Evolutionary conservation across 2,888 invertebrate species (phyloP).

Genomic region (Choreutis nemorana): DNA sequence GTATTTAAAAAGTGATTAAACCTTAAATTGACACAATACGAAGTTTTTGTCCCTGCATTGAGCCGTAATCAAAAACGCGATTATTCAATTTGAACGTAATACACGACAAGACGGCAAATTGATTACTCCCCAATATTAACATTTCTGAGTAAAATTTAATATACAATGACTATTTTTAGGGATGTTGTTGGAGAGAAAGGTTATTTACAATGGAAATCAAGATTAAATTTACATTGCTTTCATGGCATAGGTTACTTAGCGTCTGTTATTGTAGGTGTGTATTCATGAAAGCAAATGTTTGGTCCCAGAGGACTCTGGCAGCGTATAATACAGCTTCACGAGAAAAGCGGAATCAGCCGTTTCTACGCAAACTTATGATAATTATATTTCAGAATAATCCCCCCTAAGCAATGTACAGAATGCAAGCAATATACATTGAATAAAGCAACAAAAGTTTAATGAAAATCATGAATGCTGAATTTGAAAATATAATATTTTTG

Average conservation of each 20-base stretch:
- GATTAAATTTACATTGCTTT: conserved; percentile 59
- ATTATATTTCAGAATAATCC: conserved; percentile 46
- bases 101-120: too few species aligned
- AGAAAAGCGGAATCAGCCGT: conserved; percentile 29
- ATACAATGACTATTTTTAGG: conserved; percentile 15
- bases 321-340: conserved; percentile 16
- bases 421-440: conserved; percentile 11
- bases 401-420: conserved; percentile 26
- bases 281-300: conserved; percentile 58
- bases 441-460: not conserved
- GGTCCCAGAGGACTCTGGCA: conserved; percentile 33
- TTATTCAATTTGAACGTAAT: conserved; percentile 61
- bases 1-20: conserved; percentile 66
- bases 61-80: conserved; percentile 46
- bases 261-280: conserved; percentile 55
- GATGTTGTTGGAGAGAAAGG: conserved; percentile 13
- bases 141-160: too few species aligned
- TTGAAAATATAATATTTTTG: too few species aligned
- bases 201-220: conserved; percentile 42
- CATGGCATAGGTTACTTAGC: conserved; percentile 27
- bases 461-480: not conserved
- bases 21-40: conserved; percentile 65
- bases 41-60: conserved; percentile 52
- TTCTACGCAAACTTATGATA: conserved; percentile 48
- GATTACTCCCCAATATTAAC: too few species aligned